Evolutionary conservation across 1,140 invertebrate genomes (phyloP), one percentile per base, ranked within the genome.

Genomic region (Pseudomyrmex sp.): DNA sequence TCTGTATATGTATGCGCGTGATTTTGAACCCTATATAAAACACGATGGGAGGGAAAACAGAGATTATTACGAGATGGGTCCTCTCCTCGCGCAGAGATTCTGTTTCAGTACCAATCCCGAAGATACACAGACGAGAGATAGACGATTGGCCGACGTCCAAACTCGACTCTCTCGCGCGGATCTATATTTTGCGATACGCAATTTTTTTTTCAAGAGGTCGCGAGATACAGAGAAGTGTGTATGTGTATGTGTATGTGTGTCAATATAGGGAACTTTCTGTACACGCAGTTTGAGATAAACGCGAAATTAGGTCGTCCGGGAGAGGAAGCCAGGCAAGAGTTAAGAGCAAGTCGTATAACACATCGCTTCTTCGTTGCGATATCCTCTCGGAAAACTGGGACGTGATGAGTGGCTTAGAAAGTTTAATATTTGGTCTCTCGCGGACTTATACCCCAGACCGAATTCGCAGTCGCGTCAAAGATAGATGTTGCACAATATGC

Each of bases 91-190:
- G 35, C 35, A 35, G 59, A 69, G 50, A 35, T 59, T 59, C 62
- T 48, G 84, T 77, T 50, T 50, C 54, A 84, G 85, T 90, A 88
- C 91, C 72, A 79, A 83, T 73, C 79, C 18, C 75, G 76, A 86
- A 88, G 86, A 76, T 89, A 72, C 35, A 86, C 84, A 90, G 76
- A 35, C 35, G 35, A 35, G 35, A 35, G 35, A 35, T 5, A 35
- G 83, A 74, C 65, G 72, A 73, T 86, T 91, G 90, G 89, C 91
- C 44, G 44, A 23, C 62, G 56, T 88, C 90, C 91, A 91, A 91
- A 91, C 82, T 85, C 80, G 80, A 91, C 85, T 35, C 35, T 66
- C 35, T 66, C 61, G 48, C 20, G 75, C 15, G 52, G 10, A 68
- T 58, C 44, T 7, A 52, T 44, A 50, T 35, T 35, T 35, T 35